phyloP scores from a whole-genome alignment of 2,888 invertebrate genomes.

The Lymantria dispar region DNA sequence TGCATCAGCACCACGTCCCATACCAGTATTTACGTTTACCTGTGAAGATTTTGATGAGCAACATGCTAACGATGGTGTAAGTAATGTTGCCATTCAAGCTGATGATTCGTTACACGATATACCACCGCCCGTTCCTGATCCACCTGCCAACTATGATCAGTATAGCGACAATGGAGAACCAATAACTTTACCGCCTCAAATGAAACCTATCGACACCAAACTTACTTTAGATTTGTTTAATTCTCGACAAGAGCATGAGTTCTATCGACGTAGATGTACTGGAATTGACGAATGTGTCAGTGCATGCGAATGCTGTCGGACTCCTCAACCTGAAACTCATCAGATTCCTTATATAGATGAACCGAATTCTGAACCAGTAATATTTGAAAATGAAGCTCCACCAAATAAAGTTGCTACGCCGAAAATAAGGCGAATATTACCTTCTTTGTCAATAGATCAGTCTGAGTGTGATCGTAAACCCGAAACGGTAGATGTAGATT shows the following conservation, averaged over 20 bases:
- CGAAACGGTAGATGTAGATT: slow-evolving; percentile 63
- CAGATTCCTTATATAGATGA: slow-evolving; percentile 76
- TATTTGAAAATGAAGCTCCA: slow-evolving; percentile 65
- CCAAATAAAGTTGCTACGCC: slow-evolving; percentile 59
- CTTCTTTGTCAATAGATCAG: slow-evolving; percentile 66
- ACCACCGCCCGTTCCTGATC: slow-evolving; percentile 52
- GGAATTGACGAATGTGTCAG: slow-evolving; percentile 68
- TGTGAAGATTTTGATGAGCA: slow-evolving; percentile 70
- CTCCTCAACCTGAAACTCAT: slow-evolving; percentile 67
- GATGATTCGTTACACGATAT: slow-evolving; percentile 38
- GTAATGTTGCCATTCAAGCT: slow-evolving; percentile 37
- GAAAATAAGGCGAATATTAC: slow-evolving; percentile 69
- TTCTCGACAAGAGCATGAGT: slow-evolving; percentile 41
- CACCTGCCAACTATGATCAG: slow-evolving; percentile 52
- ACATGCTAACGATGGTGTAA: slow-evolving; percentile 26
- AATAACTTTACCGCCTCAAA: slow-evolving; percentile 62
- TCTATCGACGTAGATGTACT: slow-evolving; percentile 59
- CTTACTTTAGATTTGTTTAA: slow-evolving; percentile 65
- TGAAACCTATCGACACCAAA: slow-evolving; percentile 68
- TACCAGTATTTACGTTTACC: slow-evolving; percentile 72
- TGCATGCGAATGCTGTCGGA: slow-evolving; percentile 74
- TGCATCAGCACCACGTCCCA: slow-evolving; percentile 44
- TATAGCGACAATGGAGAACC: slow-evolving; percentile 59
- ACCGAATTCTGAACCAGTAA: slow-evolving; percentile 68
- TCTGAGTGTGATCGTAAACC: slow-evolving; percentile 53